Evolutionary conservation across 2,888 invertebrate species (phyloP).

Genomic region (Escarpia spicata): DNA sequence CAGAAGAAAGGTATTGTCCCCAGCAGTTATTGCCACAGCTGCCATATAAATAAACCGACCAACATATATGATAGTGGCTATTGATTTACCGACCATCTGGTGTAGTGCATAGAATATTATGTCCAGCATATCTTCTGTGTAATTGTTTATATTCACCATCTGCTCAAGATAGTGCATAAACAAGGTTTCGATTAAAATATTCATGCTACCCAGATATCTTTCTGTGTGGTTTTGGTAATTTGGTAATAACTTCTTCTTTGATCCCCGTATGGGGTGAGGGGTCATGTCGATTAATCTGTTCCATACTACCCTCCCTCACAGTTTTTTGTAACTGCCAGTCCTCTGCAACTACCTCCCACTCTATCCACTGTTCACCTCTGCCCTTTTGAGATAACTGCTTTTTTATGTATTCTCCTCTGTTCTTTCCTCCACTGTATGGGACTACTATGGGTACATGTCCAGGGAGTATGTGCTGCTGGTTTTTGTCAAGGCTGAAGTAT

Average conservation of each 20-base stretch:
- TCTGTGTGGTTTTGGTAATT: not conserved
- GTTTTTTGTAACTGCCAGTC: too few relatives aligned
- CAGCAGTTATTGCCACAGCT: not conserved
- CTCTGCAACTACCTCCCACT: too few relatives aligned
- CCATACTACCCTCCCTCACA: too few relatives aligned
- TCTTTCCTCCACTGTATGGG: too few relatives aligned
- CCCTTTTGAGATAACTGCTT: too few relatives aligned
- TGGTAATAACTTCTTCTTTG: not conserved
- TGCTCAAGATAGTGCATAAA: not conserved
- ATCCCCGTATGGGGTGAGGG: not conserved
- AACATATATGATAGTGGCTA: not conserved
- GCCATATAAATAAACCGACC: not conserved
- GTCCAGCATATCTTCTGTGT: not conserved
- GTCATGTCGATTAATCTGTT: too few relatives aligned
- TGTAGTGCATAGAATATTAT: not conserved
- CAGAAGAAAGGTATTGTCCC: not conserved
- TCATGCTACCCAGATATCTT: not conserved
- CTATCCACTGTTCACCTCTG: too few relatives aligned
- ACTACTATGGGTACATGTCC: too few relatives aligned
- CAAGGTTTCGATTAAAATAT: not conserved
- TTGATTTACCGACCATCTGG: not conserved
- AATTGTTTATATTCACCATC: slow-evolving; percentile 20
- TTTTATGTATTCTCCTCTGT: too few relatives aligned
- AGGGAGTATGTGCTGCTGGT: too few relatives aligned
- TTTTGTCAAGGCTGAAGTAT: too few relatives aligned